Percentiles rank a stretch among this genome's conserved stretches.
phyloP scores from a whole-genome alignment of 2,888 invertebrate genomes.

The Dermolepida albohirtum region DNA sequence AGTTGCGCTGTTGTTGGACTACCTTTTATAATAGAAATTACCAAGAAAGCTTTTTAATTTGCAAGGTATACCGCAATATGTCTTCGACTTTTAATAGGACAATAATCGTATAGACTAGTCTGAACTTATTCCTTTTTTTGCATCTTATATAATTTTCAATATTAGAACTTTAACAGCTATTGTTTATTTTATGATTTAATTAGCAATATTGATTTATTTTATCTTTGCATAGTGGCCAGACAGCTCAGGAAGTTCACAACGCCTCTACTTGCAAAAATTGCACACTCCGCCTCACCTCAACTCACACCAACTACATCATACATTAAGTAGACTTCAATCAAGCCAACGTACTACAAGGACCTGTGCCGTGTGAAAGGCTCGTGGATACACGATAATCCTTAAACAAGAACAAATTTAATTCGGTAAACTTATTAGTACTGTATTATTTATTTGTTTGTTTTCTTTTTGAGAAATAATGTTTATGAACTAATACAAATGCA shows the following conservation, averaged over 20 bases:
- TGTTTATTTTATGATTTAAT: conserved; percentile 2
- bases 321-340: conserved; percentile 57
- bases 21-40: too few relatives aligned
- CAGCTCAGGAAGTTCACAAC: conserved; percentile 60
- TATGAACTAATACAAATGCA: too few relatives aligned
- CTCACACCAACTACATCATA: conserved; percentile 51
- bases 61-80: too few relatives aligned
- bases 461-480: too few relatives aligned
- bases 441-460: too few relatives aligned
- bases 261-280: conserved; percentile 55
- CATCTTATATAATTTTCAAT: too few relatives aligned
- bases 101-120: too few relatives aligned
- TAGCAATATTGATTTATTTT: conserved; percentile 32
- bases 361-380: conserved; percentile 56
- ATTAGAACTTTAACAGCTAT: neutral
- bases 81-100: too few relatives aligned
- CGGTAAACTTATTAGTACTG: neutral
- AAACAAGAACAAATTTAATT: conserved; percentile 7
- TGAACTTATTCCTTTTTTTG: too few relatives aligned
- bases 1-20: too few relatives aligned
- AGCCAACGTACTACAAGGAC: conserved; percentile 62
- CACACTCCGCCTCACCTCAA: conserved; percentile 55
- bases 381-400: conserved; percentile 7
- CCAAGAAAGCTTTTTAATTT: too few relatives aligned
- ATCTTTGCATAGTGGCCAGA: conserved; percentile 56